Conservation (phyloP, 2,113 vertebrate species). For the Mungos mungo region DNA sequence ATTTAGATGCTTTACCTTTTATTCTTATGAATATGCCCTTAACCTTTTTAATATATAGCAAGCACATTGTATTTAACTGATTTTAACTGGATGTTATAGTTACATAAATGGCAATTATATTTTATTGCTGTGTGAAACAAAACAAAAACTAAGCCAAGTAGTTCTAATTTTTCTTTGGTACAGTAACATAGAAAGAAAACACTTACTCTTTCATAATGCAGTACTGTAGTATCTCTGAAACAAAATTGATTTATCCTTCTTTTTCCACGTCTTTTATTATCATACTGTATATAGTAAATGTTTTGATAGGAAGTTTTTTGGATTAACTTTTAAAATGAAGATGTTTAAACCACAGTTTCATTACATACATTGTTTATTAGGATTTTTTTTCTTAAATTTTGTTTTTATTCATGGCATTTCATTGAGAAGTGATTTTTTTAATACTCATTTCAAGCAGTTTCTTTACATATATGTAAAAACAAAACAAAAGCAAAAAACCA, state of each 20-base stretch:
- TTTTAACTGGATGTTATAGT: conserved; percentile 13
- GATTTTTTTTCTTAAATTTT: conserved; percentile 45
- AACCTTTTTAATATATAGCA: conserved; percentile 23
- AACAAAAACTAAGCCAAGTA: background rate
- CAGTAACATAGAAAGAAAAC: background rate
- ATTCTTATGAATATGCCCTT: background rate
- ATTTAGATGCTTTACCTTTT: background rate
- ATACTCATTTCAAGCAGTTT: background rate
- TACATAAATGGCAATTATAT: background rate
- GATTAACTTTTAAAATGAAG: conserved; percentile 41
- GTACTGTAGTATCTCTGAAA: background rate
- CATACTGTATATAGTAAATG: background rate
- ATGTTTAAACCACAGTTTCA: conserved; percentile 39
- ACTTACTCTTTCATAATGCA: background rate
- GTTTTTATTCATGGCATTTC: conserved; percentile 3
- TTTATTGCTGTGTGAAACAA: background rate
- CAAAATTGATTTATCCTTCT: background rate
- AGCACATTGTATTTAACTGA: background rate
- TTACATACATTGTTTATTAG: background rate
- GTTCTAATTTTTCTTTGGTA: background rate
- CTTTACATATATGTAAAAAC: background rate
- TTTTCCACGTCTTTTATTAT: conserved; percentile 6
- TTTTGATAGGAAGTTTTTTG: background rate
- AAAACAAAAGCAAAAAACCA: background rate
- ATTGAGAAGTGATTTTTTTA: conserved; percentile 45